Percentiles rank a stretch among this genome's conserved stretches.
phyloP scores from a whole-genome alignment of 2,888 invertebrate genomes.

The Drosophila yooni region DNA sequence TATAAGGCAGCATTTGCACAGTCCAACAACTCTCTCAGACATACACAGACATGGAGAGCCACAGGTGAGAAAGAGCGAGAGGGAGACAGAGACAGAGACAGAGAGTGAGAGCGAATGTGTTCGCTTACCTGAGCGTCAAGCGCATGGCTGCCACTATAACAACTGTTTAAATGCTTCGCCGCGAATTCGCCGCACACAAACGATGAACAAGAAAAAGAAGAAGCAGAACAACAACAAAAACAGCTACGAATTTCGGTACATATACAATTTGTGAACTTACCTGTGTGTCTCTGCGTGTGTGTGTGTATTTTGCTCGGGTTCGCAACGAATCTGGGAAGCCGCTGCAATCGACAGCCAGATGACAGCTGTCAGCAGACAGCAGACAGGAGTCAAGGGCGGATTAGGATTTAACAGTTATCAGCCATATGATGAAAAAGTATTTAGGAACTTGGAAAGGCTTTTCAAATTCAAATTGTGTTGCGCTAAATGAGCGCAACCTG shows the following conservation, averaged over 20 bases:
- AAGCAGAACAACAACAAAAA: conserved; percentile 39
- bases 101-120: conserved; percentile 20
- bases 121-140: conserved; percentile 58
- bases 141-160: conserved; percentile 31
- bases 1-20: conserved; percentile 71
- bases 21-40: conserved; percentile 39
- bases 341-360: conserved; percentile 28
- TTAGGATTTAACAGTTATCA: conserved; percentile 40
- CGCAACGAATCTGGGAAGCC: conserved; percentile 53
- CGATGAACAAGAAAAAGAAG: conserved; percentile 8
- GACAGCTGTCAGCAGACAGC: conserved; percentile 31
- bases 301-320: conserved; percentile 17
- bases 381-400: conserved; percentile 42
- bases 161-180: conserved; percentile 48
- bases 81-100: conserved; percentile 1
- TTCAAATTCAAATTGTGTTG: neutral
- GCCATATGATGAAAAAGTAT: conserved; percentile 20
- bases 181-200: conserved; percentile 64
- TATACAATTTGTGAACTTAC: conserved; percentile 41
- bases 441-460: conserved; percentile 2
- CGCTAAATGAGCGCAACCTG: neutral
- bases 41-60: conserved; percentile 8
- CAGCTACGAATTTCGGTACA: conserved; percentile 57
- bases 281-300: conserved; percentile 20
- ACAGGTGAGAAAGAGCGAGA: conserved; percentile 37